A percentile compares a stretch with the other conserved stretches of the same genome.
Evolutionary conservation across 2,888 invertebrate genomes (phyloP).

Genomic region (Sericinus montela): DNA sequence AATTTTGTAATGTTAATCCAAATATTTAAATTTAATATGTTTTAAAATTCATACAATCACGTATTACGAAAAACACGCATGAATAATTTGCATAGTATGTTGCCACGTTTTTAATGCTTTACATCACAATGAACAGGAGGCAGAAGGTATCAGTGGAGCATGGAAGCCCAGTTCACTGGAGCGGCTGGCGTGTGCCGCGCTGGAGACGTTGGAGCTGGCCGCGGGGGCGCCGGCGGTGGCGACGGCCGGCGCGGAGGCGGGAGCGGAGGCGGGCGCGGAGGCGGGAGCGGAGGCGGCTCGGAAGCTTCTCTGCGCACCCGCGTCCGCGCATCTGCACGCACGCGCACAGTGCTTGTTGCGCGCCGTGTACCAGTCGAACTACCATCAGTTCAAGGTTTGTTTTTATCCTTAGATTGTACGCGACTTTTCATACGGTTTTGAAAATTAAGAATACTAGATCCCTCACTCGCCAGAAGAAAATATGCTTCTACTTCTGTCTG

Average conservation of each 20-base stretch:
- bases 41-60: too few relatives aligned
- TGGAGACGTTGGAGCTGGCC: constrained; percentile 65
- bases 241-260: constrained; percentile 18
- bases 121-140: constrained; percentile 40
- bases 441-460: too few relatives aligned
- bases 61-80: too few relatives aligned
- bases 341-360: constrained; percentile 89
- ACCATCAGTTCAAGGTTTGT: constrained; percentile 91
- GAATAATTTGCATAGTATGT: too few relatives aligned
- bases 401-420: too few relatives aligned
- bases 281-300: constrained; percentile 56
- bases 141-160: constrained; percentile 44
- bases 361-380: constrained; percentile 86
- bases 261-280: constrained; percentile 44
- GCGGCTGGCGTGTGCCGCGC: constrained; percentile 64
- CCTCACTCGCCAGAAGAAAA: too few relatives aligned
- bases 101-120: neutral
- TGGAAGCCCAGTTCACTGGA: constrained; percentile 67
- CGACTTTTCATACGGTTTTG: too few relatives aligned
- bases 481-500: too few relatives aligned
- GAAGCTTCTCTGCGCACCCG: constrained; percentile 66
- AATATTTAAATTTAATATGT: too few relatives aligned
- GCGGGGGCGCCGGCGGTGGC: constrained; percentile 41
- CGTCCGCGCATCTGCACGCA: constrained; percentile 61
- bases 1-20: too few relatives aligned